Base-by-base conservation (phyloP, 2,113 vertebrate species). In the Oncorhynchus clarkii region DNA sequence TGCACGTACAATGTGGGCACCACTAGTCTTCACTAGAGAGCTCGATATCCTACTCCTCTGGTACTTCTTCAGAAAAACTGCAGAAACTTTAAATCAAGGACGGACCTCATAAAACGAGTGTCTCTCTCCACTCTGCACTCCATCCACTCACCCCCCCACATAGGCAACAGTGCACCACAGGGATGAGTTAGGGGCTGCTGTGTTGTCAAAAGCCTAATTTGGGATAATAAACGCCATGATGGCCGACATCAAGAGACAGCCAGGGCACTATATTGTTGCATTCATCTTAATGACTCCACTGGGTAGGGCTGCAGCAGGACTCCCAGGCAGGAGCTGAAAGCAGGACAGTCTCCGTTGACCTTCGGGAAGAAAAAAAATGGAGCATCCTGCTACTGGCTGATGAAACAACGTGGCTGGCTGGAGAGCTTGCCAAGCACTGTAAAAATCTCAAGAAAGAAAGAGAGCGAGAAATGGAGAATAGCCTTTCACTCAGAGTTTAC, bases 281-380 rank as follows among this genome's bases (percentile, higher is more conserved):
- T 93, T 91, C 86, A 82, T 92, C 87, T 86, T 91, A 89, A 92
- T 93, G 85, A 85, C 81, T 87, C 73, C 87, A 85, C 72, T 77
- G 86, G 83, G 85, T 82, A 85, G 85, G 70, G 84, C 67, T 88
- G 90, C 81, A 82, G 80, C 22, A 60, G 88, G 87, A 89, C 70
- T 86, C 90, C 91, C 89, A 92, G 92, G 85, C 80, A 86, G 85
- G 79, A 87, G 72, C 87, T 90, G 86, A 82, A 82, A 93, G 88
- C 74, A 85, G 88, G 86, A 83, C 87, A 90, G 88, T 85, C 86
- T 84, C 87, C 60, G 7, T 48, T 94, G 94, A 96, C 95, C 95
- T 96, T 95, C 92, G 91, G 88, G 75, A 81, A 93, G 90, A 71
- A 34, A 34, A 84, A 82, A 82, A 93, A 94, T 92, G 90, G 91